phyloP scores from a whole-genome alignment of 2,797 vertebrate genomes.

The Epinephelus coioides region DNA sequence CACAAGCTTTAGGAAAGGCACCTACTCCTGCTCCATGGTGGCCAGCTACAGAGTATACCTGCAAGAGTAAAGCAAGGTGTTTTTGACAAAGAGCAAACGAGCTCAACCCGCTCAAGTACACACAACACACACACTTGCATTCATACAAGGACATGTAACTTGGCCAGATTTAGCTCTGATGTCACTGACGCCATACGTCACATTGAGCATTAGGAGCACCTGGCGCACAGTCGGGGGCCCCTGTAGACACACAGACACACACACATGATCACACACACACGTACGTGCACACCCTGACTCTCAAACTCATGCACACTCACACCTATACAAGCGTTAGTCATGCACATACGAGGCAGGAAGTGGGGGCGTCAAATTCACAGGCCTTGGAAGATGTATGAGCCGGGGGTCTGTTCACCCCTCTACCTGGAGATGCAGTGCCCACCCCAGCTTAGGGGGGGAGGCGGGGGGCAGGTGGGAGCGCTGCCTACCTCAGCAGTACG shows the following conservation, averaged over 20 bases:
- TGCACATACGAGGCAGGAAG: not conserved
- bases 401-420: slow-evolving; percentile 8
- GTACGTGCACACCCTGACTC: not conserved
- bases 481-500: slow-evolving; percentile 78
- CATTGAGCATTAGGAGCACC: slow-evolving; percentile 56
- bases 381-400: slow-evolving; percentile 65
- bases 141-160: slow-evolving; percentile 33
- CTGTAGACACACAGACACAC: slow-evolving; percentile 1
- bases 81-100: slow-evolving; percentile 17
- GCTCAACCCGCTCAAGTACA: slow-evolving; percentile 6
- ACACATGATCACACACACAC: slow-evolving; percentile 11
- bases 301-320: not conserved
- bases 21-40: not conserved
- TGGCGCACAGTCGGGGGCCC: slow-evolving; percentile 48
- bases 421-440: slow-evolving; percentile 16
- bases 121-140: not conserved
- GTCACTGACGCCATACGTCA: slow-evolving; percentile 47
- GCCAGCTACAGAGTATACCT: slow-evolving; percentile 6
- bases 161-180: slow-evolving; percentile 59
- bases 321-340: not conserved
- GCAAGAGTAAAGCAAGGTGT: slow-evolving; percentile 18
- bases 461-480: slow-evolving; percentile 16
- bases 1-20: slow-evolving; percentile 5
- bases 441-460: not conserved
- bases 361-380: slow-evolving; percentile 5